Conservation (phyloP, 2,113 vertebrate species). For the Perca flavescens region DNA sequence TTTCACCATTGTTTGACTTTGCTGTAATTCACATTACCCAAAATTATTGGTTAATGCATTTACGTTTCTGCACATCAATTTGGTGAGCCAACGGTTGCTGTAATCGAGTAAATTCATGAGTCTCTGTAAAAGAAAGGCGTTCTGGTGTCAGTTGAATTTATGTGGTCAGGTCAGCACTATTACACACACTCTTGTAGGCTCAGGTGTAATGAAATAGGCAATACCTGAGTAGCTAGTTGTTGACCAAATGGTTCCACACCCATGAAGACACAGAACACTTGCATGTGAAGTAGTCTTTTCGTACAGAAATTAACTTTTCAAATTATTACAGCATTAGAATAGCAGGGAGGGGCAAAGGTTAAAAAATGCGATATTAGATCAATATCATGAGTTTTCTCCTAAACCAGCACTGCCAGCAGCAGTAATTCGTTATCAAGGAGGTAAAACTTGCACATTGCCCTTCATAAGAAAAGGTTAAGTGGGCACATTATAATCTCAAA, state of each 20-base stretch:
- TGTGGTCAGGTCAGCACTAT: not conserved
- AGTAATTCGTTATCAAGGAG: not conserved
- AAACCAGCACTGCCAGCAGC: not conserved
- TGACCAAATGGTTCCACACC: not conserved
- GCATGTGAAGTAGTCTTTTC: not conserved
- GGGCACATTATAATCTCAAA: slow-evolving; percentile 28
- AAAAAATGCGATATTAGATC: not conserved
- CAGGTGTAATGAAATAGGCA: not conserved
- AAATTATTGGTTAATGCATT: slow-evolving; percentile 24
- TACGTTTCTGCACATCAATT: slow-evolving; percentile 14
- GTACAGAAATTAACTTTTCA: rapidly evolving
- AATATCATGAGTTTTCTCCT: not conserved
- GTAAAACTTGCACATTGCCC: slow-evolving; percentile 16
- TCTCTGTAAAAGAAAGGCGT: not conserved
- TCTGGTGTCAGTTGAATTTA: not conserved
- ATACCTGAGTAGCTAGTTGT: slow-evolving; percentile 3
- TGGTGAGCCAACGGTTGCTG: not conserved
- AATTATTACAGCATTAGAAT: not conserved
- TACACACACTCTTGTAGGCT: not conserved
- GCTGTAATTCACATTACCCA: slow-evolving; percentile 12
- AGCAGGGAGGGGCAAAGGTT: not conserved
- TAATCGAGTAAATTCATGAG: not conserved
- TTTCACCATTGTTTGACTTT: slow-evolving; percentile 24
- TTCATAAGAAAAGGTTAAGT: slow-evolving; percentile 11
- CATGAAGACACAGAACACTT: not conserved